Evolutionary conservation across 2,113 vertebrate species (phyloP).

Genomic region (Cyphomyrus discorhynchus): DNA sequence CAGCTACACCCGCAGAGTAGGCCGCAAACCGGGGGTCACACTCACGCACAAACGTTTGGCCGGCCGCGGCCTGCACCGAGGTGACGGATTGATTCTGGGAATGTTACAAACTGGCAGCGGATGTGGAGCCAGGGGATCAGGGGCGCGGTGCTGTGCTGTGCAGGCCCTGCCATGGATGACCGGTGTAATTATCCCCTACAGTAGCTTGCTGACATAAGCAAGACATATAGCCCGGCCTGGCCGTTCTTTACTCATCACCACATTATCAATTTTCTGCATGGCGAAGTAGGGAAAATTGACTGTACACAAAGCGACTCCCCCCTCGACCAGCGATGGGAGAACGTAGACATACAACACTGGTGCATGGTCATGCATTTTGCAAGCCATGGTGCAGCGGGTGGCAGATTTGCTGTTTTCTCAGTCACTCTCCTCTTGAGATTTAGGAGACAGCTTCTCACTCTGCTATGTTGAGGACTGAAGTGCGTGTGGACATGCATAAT

Average conservation of each 20-base stretch:
- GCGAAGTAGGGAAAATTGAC: slow-evolving; percentile 56
- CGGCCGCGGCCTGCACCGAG: neutral
- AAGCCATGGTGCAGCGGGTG: neutral
- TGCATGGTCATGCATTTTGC: neutral
- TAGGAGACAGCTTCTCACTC: neutral
- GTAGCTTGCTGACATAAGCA: slow-evolving; percentile 45
- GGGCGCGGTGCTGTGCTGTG: neutral
- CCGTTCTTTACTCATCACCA: slow-evolving; percentile 51
- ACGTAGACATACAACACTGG: neutral
- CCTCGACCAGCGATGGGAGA: slow-evolving; percentile 43
- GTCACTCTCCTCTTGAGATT: neutral
- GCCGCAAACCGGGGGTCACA: neutral
- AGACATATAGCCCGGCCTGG: slow-evolving; percentile 44
- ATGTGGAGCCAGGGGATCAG: neutral
- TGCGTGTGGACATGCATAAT: neutral
- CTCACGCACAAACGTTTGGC: neutral
- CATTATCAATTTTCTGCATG: slow-evolving; percentile 60
- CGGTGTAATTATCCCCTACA: slow-evolving; percentile 40
- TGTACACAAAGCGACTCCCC: slow-evolving; percentile 50
- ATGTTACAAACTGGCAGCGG: neutral
- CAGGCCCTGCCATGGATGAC: neutral
- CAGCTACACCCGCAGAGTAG: neutral
- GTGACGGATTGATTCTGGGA: neutral
- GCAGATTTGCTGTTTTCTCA: neutral
- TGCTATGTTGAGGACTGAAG: neutral